Evolutionary conservation across 2,888 invertebrate species (phyloP).

Genomic region (Platycheirus albimanus): DNA sequence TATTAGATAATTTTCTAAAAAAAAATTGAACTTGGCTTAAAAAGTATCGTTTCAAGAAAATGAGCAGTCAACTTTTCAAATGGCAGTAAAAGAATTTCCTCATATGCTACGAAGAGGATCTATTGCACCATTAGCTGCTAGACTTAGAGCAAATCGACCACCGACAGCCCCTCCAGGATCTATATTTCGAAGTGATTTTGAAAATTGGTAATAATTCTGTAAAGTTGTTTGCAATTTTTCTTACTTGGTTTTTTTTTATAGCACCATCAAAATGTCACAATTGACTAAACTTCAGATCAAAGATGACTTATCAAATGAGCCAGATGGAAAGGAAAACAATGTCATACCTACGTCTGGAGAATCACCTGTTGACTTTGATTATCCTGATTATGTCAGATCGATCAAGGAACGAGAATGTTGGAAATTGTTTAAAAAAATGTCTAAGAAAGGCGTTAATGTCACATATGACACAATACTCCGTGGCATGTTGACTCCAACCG

Average conservation of each 20-base stretch:
- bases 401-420: slow-evolving; percentile 87
- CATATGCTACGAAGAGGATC: slow-evolving; percentile 81
- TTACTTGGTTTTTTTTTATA: slow-evolving; percentile 5
- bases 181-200: slow-evolving; percentile 77
- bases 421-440: slow-evolving; percentile 88
- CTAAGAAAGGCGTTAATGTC: slow-evolving; percentile 86
- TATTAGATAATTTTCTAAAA: too few relatives aligned
- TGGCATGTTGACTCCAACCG: slow-evolving; percentile 89
- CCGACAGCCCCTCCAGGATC: slow-evolving; percentile 82
- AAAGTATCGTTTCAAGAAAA: slow-evolving; percentile 83
- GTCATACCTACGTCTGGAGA: slow-evolving; percentile 37
- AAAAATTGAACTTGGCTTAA: too few relatives aligned
- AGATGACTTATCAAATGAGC: slow-evolving; percentile 70
- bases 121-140: slow-evolving; percentile 81
- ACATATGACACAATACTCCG: slow-evolving; percentile 88
- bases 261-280: slow-evolving; percentile 58
- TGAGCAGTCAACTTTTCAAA: slow-evolving; percentile 80
- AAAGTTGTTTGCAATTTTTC: not conserved
- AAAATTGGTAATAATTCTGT: slow-evolving; percentile 64
- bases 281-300: slow-evolving; percentile 41
- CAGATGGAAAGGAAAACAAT: slow-evolving; percentile 75
- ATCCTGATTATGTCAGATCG: slow-evolving; percentile 84
- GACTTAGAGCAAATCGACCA: slow-evolving; percentile 81
- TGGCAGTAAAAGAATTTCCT: slow-evolving; percentile 81
- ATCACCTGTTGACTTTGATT: slow-evolving; percentile 76